Evolutionary conservation across 2,113 vertebrate genomes (phyloP).

Genomic region (Motacilla tschutschensis): DNA sequence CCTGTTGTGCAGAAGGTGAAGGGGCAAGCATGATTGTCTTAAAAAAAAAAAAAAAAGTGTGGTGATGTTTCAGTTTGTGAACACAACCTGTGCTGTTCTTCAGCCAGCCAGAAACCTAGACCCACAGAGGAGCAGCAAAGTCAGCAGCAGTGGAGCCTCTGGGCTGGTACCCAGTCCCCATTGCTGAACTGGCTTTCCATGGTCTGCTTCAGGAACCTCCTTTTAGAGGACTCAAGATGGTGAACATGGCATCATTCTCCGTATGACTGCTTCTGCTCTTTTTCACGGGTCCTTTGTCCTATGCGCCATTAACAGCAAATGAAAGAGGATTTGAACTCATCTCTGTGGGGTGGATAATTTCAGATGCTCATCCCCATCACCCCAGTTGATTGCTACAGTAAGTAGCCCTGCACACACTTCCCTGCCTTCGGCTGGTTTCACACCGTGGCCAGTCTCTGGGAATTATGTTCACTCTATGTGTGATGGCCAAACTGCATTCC

Average conservation of each 20-base stretch:
- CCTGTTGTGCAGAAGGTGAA: not conserved
- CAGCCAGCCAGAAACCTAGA: not conserved
- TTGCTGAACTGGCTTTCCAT: not conserved
- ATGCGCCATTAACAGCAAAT: fast-evolving
- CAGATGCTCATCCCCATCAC: not conserved
- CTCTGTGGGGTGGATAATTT: not conserved
- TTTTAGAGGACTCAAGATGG: not conserved
- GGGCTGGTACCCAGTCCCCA: not conserved
- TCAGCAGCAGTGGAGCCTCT: not conserved
- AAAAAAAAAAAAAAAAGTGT: not conserved
- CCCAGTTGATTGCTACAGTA: not conserved
- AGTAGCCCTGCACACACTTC: fast-evolving
- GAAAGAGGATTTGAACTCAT: not conserved
- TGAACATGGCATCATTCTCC: not conserved
- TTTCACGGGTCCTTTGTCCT: not conserved
- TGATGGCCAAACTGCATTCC: not conserved
- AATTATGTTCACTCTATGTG: not conserved
- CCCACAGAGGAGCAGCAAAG: not conserved
- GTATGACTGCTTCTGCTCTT: not conserved
- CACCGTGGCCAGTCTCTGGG: fast-evolving
- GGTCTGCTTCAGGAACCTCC: not conserved
- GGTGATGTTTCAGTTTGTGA: not conserved
- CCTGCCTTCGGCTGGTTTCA: not conserved
- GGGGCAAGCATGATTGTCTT: not conserved
- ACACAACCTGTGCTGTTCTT: not conserved